Percentiles rank a stretch among this genome's conserved stretches.
Conservation (phyloP, 2,797 vertebrate genomes). For the Falco biarmicus region DNA sequence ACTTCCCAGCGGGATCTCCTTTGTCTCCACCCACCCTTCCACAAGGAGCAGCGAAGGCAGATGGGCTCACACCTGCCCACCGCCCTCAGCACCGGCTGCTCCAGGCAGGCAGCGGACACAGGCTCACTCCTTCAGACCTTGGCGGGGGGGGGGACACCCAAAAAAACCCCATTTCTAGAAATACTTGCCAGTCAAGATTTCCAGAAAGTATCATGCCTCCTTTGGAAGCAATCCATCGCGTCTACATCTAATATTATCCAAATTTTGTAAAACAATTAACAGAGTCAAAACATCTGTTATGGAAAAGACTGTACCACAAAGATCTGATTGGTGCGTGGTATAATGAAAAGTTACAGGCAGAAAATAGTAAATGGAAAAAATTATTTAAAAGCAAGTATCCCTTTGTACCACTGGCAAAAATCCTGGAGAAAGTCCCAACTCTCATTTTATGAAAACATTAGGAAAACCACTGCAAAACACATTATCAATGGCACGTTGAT, state of each 20-base stretch:
- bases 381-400: not conserved
- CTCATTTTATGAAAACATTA: not conserved
- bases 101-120: not conserved
- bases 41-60: not conserved
- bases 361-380: not conserved
- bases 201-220: not conserved
- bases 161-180: not conserved
- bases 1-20: not conserved
- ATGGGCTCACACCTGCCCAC: not conserved
- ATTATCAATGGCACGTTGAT: not conserved
- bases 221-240: not conserved
- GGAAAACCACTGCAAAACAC: not conserved
- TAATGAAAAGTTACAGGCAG: not conserved
- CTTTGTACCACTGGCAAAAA: not conserved
- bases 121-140: not conserved
- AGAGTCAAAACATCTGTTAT: not conserved
- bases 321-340: rapidly evolving
- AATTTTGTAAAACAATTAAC: not conserved
- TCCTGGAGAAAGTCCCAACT: not conserved
- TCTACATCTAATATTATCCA: not conserved
- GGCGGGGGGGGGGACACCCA: no score
- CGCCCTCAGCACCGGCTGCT: not conserved
- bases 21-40: not conserved
- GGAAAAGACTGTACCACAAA: not conserved
- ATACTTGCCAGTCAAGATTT: not conserved